Evolutionary conservation across 2,797 vertebrate genomes (phyloP).

Genomic region (Molossus molossus): DNA sequence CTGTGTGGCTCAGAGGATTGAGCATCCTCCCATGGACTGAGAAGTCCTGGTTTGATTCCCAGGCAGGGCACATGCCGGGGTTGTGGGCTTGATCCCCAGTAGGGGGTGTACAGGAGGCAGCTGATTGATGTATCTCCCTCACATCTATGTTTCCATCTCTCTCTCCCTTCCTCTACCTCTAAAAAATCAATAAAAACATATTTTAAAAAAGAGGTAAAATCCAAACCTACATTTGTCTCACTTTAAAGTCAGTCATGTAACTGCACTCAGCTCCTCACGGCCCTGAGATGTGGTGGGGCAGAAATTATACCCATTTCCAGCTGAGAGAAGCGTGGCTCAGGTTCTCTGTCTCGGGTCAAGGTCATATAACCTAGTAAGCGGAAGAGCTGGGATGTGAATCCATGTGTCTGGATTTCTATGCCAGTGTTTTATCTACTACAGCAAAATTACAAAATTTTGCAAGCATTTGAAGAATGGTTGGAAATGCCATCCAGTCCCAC

Average conservation of each 20-base stretch:
- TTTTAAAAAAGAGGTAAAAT: not conserved
- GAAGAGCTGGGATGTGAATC: not conserved
- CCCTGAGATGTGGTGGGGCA: not conserved
- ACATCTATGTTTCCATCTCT: too few species aligned
- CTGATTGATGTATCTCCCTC: too few species aligned
- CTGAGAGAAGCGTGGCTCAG: not conserved
- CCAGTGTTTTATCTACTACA: not conserved
- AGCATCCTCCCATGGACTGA: too few species aligned
- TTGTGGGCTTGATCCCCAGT: too few species aligned
- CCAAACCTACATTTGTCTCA: not conserved
- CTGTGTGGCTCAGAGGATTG: too few species aligned
- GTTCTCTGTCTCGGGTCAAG: not conserved
- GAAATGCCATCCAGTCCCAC: not conserved
- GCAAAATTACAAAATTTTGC: not conserved
- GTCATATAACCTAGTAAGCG: not conserved
- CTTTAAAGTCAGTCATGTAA: not conserved
- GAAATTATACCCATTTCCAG: not conserved
- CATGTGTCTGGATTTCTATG: not conserved
- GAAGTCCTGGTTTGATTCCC: too few species aligned
- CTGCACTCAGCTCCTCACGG: not conserved
- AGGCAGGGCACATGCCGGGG: too few species aligned
- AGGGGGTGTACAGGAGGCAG: too few species aligned
- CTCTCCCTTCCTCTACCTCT: too few species aligned
- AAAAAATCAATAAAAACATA: too few species aligned
- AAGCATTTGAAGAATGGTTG: constrained; percentile 34